phyloP scores from a whole-genome alignment of 1,140 invertebrate genomes.

The Solen grandis region DNA sequence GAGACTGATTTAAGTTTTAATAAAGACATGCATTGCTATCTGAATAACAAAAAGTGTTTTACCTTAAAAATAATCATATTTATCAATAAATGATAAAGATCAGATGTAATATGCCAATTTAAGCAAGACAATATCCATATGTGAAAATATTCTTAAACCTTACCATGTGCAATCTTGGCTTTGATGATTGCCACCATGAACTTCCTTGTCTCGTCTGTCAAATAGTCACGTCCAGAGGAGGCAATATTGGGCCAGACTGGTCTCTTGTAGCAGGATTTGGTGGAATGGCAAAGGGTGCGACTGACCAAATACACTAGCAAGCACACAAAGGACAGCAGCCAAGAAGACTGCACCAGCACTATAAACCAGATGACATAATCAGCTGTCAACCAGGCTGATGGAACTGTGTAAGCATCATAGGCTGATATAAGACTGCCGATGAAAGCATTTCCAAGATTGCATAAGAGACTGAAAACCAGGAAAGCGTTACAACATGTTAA shows the following conservation, averaged over 20 bases:
- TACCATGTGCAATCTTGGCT: constrained; percentile 72
- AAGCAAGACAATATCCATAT: too few species aligned
- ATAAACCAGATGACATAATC: constrained; percentile 72
- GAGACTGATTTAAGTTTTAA: too few species aligned
- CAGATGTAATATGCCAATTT: too few species aligned
- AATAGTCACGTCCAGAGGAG: constrained; percentile 62
- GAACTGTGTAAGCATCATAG: constrained; percentile 64
- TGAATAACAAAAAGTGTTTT: too few species aligned
- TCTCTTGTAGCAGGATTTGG: constrained; percentile 53
- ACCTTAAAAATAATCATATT: too few species aligned
- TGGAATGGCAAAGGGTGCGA: constrained; percentile 59
- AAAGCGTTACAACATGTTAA: constrained; percentile 71
- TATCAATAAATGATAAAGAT: too few species aligned
- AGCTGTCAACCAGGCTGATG: constrained; percentile 75
- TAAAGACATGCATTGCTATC: too few species aligned
- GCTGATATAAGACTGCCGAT: constrained; percentile 67
- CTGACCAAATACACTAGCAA: constrained; percentile 65
- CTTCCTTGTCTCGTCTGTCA: constrained; percentile 73
- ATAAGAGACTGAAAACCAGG: constrained; percentile 62
- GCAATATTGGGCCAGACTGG: constrained; percentile 76
- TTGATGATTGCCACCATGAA: constrained; percentile 74
- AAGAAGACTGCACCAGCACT: constrained; percentile 58
- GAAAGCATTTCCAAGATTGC: constrained; percentile 64
- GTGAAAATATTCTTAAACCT: too few species aligned
- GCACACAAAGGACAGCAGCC: constrained; percentile 59